Evolutionary conservation across 2,113 vertebrate genomes (phyloP).

Genomic region (Solenodon paradoxus): DNA sequence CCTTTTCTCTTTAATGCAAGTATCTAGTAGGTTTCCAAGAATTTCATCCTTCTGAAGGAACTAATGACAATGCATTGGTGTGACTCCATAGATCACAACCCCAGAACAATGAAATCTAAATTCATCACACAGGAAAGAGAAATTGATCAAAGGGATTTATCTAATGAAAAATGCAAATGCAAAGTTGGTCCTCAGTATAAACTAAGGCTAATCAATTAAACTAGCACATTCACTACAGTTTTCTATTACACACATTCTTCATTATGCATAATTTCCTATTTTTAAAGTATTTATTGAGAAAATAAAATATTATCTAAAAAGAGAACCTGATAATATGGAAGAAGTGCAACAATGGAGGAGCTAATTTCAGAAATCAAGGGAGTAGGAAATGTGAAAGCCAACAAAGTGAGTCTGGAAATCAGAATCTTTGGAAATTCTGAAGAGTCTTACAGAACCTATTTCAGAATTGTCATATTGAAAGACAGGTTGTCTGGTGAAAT

Average conservation of each 20-base stretch:
- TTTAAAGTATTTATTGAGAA: background rate
- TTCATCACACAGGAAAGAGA: background rate
- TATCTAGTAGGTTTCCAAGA: background rate
- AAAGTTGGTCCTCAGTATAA: background rate
- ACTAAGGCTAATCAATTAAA: background rate
- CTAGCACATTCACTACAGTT: background rate
- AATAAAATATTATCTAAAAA: background rate
- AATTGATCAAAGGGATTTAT: background rate
- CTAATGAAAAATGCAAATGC: slow-evolving; percentile 4
- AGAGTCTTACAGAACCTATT: background rate
- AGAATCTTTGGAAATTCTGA: background rate
- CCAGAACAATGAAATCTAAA: background rate
- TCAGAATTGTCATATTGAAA: background rate
- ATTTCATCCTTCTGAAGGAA: background rate
- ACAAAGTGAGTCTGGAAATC: background rate
- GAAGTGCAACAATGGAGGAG: background rate
- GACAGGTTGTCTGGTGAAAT: background rate
- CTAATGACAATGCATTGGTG: background rate
- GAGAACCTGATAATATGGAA: background rate
- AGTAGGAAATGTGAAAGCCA: background rate
- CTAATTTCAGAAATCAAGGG: background rate
- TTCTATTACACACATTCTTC: background rate
- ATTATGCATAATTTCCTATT: background rate
- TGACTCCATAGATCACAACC: background rate
- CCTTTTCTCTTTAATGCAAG: background rate